A percentile compares a stretch with the other conserved stretches of the same genome.
Evolutionary conservation across 2,113 vertebrate genomes (phyloP).

Genomic region (Chrysemys picta): DNA sequence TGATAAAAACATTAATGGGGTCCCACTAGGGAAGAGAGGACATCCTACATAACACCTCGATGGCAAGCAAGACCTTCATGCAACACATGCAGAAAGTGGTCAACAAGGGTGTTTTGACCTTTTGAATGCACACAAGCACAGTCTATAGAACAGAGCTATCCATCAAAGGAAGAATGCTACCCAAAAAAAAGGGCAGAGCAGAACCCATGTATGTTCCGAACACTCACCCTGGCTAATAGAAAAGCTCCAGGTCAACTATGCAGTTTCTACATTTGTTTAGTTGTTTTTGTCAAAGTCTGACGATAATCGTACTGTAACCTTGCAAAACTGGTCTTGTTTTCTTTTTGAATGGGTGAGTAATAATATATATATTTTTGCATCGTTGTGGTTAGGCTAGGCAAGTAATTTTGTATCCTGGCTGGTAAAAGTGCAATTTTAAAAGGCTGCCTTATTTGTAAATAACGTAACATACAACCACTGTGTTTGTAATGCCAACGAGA

Average conservation of each 20-base stretch:
- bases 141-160: rapidly evolving
- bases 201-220: background rate
- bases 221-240: background rate
- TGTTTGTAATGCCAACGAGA: background rate
- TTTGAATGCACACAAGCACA: background rate
- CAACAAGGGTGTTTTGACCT: background rate
- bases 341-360: background rate
- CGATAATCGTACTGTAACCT: rapidly evolving
- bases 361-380: background rate
- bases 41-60: rapidly evolving
- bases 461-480: background rate
- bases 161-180: background rate
- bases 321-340: background rate
- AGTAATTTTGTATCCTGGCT: background rate
- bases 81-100: rapidly evolving
- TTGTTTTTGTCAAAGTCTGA: background rate
- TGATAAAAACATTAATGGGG: background rate
- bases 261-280: background rate
- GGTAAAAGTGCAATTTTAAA: background rate
- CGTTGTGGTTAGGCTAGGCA: background rate
- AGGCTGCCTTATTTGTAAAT: background rate
- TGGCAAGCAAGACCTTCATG: rapidly evolving
- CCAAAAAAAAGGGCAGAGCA: background rate
- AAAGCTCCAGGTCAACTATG: background rate
- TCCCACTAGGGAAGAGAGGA: background rate